phyloP scores from a whole-genome alignment of 2,113 vertebrate genomes.

The Brienomyrus brachyistius region DNA sequence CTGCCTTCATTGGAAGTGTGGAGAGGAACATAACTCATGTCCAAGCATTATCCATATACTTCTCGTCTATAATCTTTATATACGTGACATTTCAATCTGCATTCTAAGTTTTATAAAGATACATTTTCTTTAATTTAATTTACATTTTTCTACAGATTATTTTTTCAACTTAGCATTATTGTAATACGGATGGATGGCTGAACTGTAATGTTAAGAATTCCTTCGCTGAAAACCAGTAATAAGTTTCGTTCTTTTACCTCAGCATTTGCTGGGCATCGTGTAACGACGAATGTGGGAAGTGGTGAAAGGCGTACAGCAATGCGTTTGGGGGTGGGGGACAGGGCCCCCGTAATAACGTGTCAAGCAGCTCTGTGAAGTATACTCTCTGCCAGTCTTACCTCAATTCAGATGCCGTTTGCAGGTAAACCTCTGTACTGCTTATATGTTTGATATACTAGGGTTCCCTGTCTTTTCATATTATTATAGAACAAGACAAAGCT shows the following conservation, averaged over 20 bases:
- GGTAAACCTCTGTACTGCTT: background rate
- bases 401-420: constrained; percentile 27
- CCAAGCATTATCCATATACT: background rate
- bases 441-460: constrained; percentile 43
- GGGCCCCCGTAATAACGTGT: background rate
- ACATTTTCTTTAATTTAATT: constrained; percentile 5
- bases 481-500: constrained; percentile 37
- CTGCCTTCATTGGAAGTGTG: constrained; percentile 1
- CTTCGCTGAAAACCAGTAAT: background rate
- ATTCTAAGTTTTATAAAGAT: constrained; percentile 25
- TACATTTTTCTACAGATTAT: constrained; percentile 31
- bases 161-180: constrained; percentile 39
- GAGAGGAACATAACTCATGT: constrained; percentile 25
- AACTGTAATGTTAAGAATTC: constrained; percentile 18
- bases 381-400: background rate
- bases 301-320: background rate
- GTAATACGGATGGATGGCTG: constrained; percentile 22
- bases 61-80: constrained; percentile 29
- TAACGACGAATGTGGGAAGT: constrained; percentile 9
- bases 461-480: constrained; percentile 33
- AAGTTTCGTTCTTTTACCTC: constrained; percentile 33
- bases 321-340: background rate
- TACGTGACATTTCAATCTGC: constrained; percentile 33
- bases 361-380: background rate
- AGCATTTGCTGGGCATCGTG: constrained; percentile 14